A percentile compares a stretch with the other conserved stretches of the same genome.
Conservation (phyloP, 2,888 invertebrate genomes). For the Leuctra nigra region DNA sequence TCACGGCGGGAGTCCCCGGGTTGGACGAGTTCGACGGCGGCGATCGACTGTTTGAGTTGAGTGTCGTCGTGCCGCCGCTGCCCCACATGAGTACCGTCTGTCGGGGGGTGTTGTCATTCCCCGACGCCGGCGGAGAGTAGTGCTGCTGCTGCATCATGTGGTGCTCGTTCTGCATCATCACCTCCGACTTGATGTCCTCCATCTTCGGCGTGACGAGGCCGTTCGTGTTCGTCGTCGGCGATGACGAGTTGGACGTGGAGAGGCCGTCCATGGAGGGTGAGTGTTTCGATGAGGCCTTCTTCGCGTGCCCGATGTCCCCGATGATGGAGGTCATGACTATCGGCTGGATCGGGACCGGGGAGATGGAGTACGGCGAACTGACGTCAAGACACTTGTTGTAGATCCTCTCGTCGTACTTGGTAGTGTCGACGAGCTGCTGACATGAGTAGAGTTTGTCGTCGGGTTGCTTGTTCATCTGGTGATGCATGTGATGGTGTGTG, state of each 20-base stretch:
- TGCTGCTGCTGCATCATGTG: constrained; percentile 27
- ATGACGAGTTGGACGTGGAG: constrained; percentile 52
- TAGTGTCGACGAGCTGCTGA: constrained; percentile 50
- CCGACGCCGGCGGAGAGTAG: constrained; percentile 30
- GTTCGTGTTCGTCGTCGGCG: constrained; percentile 43
- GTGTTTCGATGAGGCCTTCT: constrained; percentile 35
- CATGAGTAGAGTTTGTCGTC: constrained; percentile 57
- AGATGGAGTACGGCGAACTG: constrained; percentile 45
- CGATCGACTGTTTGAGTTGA: constrained; percentile 28
- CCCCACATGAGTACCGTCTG: constrained; percentile 96
- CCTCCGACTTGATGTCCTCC: constrained; percentile 52
- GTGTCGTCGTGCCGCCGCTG: constrained; percentile 33
- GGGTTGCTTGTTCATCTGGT: constrained; percentile 40
- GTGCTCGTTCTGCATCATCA: constrained; percentile 34
- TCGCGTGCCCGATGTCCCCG: constrained; percentile 23
- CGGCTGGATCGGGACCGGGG: constrained; percentile 43
- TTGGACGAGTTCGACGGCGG: constrained; percentile 27
- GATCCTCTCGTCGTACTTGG: constrained; percentile 36
- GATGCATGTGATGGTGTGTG: constrained; percentile 47
- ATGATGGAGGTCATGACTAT: constrained; percentile 38
- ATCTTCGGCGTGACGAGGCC: constrained; percentile 53
- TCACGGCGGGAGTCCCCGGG: constrained; percentile 28
- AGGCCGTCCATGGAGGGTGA: constrained; percentile 46
- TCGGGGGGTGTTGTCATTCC: constrained; percentile 56
- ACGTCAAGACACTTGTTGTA: constrained; percentile 42